Base-by-base conservation (phyloP, 2,113 vertebrate genomes). In the Serinus canaria region DNA sequence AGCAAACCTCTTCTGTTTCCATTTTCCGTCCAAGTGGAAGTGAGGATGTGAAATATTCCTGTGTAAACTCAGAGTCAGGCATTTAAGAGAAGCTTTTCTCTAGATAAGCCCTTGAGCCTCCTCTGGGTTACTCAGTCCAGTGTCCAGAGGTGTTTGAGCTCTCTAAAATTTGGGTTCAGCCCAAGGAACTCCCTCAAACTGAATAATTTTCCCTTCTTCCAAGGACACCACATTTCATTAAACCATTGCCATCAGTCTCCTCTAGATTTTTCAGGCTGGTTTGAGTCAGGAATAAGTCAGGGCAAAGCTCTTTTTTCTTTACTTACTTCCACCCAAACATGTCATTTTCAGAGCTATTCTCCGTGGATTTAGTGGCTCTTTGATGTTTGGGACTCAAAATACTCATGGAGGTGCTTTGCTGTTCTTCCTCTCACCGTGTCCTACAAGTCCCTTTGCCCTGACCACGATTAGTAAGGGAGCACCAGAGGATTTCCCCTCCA, bases 401-500 rank as follows among this genome's bases (percentile, higher is more conserved):
- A 35, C 30, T 20, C 33, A 8, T 22, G 8, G 35, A 68, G 35
- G 31, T 55, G 9, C 33, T 72, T 68, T 84, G 24, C 9, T 59
- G 2, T 20, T 68, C 82, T 50, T 37, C 39, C 59, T 63, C 19
- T 62, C 47, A 39, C 25, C 1, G 0, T 16, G 18, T 52, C 68
- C 49, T 79, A 23, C 24, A 18, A 47, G 17, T 82, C 67, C 21
- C 53, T 90, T 83, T 68, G 66, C 15, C 27, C 53, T 72, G 43
- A 30, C 23, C 47, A 49, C 0, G 0, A 22, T 62, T 12, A 17
- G 20, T 18, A 21, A 67, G 8, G 41, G 37, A 49, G 21, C 23
- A 81, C 8, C 41, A 33, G 78, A 60, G 44, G 17, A 18, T 89
- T 93, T 78, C 10, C 18, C 43, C 33, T 89, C 10, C 66, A 82